Evolutionary conservation across 2,888 invertebrate genomes (phyloP).

Genomic region (Cylloceria caligata): DNA sequence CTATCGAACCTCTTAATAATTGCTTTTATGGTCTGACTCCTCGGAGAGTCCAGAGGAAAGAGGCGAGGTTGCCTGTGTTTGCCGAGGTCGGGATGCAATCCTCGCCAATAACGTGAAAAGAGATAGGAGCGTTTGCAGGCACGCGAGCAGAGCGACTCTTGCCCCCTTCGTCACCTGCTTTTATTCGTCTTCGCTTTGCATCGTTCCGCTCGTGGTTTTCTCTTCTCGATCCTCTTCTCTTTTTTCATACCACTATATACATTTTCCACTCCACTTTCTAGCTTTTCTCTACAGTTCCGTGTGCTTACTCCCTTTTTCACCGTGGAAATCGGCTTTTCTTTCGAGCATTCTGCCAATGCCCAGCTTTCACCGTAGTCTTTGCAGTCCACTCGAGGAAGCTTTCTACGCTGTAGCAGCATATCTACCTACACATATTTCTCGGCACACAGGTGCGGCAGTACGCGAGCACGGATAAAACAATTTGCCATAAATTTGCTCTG

Average conservation of each 20-base stretch:
- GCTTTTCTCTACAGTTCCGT: conserved; percentile 28
- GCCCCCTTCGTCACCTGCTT: conserved; percentile 20
- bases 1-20: conserved; percentile 21
- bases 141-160: conserved; percentile 31
- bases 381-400: conserved; percentile 30
- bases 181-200: conserved; percentile 4
- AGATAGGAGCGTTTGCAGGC: conserved; percentile 70
- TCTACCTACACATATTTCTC: conserved; percentile 75
- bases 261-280: conserved; percentile 31
- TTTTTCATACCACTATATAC: conserved; percentile 1
- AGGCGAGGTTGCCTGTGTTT: conserved; percentile 2
- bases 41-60: conserved; percentile 29
- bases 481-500: conserved; percentile 81
- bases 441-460: conserved; percentile 80
- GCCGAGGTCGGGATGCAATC: conserved; percentile 71
- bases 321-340: conserved; percentile 66
- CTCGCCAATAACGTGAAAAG: conserved; percentile 74
- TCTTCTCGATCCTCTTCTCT: conserved; percentile 9
- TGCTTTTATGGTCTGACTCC: conserved; percentile 20
- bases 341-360: conserved; percentile 38
- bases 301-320: conserved; percentile 43
- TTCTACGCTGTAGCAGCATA: conserved; percentile 14
- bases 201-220: background rate
- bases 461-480: conserved; percentile 80
- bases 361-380: conserved; percentile 52